phyloP scores from a whole-genome alignment of 2,888 invertebrate genomes.

The Hyles lineata region DNA sequence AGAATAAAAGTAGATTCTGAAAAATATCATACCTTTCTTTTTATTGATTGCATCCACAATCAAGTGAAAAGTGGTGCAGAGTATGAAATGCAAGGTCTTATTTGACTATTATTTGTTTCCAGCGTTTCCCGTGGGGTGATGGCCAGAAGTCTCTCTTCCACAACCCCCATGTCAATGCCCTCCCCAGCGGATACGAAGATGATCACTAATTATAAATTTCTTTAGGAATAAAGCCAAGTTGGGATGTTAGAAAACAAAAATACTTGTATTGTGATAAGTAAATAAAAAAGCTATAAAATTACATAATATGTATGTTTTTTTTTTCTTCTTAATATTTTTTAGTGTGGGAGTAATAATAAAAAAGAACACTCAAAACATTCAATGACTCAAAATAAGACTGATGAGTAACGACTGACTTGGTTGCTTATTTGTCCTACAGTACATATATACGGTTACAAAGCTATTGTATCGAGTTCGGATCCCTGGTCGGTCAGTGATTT shows the following conservation, averaged over 20 bases:
- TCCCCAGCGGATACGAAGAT: conserved; percentile 93
- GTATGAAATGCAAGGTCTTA: conserved; percentile 1
- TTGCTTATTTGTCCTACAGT: no score
- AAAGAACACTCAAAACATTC: no score
- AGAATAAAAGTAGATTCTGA: no score
- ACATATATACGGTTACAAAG: no score
- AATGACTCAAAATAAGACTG: no score
- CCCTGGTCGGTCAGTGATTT: no score
- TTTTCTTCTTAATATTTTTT: not conserved
- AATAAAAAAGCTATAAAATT: conserved; percentile 46
- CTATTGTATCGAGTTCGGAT: no score
- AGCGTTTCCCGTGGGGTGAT: conserved; percentile 97
- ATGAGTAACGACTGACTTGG: no score
- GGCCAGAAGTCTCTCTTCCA: conserved; percentile 95
- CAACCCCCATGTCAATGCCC: conserved; percentile 91
- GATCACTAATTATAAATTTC: conserved; percentile 46
- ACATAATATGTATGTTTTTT: conserved; percentile 34
- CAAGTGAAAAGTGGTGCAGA: not conserved
- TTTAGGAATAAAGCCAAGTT: conserved; percentile 40
- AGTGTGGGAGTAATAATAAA: no score
- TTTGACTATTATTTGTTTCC: conserved; percentile 51
- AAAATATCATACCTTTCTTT: no score
- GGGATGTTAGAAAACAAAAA: conserved; percentile 60
- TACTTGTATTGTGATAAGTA: conserved; percentile 60
- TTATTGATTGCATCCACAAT: no score